A percentile compares a stretch with the other conserved stretches of the same genome.
These are phyloP conservation scores for Podarcis siculus DNA, from an alignment of 2,797 vertebrate species.

Conservation along the genomic window DNA sequence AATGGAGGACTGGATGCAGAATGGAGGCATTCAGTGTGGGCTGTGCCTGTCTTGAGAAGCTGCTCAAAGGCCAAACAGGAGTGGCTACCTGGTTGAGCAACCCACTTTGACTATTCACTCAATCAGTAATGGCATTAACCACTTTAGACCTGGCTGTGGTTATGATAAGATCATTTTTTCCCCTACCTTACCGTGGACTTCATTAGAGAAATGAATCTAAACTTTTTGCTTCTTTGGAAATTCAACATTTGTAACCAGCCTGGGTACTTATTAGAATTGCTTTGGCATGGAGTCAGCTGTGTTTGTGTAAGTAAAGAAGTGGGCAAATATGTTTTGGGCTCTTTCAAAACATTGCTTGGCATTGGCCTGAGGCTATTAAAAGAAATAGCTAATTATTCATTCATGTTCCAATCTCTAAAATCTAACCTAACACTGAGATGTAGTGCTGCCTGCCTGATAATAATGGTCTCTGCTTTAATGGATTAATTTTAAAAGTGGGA, in stretches of 20 bases:
- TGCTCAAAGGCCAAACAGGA: not conserved
- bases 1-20: not conserved
- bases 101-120: not conserved
- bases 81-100: not conserved
- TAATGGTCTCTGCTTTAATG: slow-evolving; percentile 32
- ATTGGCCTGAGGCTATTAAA: slow-evolving; percentile 7
- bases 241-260: slow-evolving; percentile 26
- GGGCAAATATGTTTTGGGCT: not conserved
- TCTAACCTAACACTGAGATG: slow-evolving; percentile 30
- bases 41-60: too few relatives aligned
- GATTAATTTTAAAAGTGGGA: slow-evolving; percentile 22
- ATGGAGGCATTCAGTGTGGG: not conserved
- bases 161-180: not conserved
- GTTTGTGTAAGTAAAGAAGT: slow-evolving; percentile 12
- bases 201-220: slow-evolving; percentile 17
- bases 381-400: slow-evolving; percentile 30
- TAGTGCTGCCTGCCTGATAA: slow-evolving; percentile 37
- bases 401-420: slow-evolving; percentile 19
- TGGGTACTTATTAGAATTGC: slow-evolving; percentile 33
- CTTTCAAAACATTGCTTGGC: slow-evolving; percentile 34
- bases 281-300: slow-evolving; percentile 32
- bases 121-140: not conserved
- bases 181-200: not conserved
- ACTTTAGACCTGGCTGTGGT: not conserved
- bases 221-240: slow-evolving; percentile 16